Base-by-base conservation (phyloP, 1,140 invertebrate genomes). In the Melanaphis sacchari region DNA sequence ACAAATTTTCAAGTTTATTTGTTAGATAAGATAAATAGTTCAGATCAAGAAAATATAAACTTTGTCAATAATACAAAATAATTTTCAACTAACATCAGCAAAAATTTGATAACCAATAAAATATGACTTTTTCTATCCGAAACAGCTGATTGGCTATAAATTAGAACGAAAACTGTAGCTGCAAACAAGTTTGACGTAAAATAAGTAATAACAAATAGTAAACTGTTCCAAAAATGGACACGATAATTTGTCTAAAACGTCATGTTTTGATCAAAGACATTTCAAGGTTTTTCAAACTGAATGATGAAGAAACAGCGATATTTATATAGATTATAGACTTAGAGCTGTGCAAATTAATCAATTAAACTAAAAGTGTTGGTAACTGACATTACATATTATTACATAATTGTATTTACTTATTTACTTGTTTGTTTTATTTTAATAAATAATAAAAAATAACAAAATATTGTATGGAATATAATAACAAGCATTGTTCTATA, bases 201-300 rank as follows among this genome's bases (percentile, higher is more conserved):
- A 36, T n/a, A n/a, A 76, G 31, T 76, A n/a, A 76, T n/a, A 76
- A 76, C 59, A 76, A 76, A 76, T 76, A 76, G 59, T 76, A 76
- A 76, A n/a, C 59, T 15, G n/a, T 76, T 76, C 31, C 31, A 76
- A 76, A 76, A 76, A 76, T 6, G 59, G 59, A 76, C 59, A n/a
- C 59, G 5, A 36, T 76, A 76, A 76, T 76, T 76, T 76, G 4
- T 76, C 31, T 76, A 76, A 76, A 76, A n/a, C 24, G 31, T 76
- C 59, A 76, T 76, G n/a, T 76, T 76, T 76, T 5, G 59, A 66
- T 76, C n/a, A 18, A 15, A 76, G 31, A 76, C 15, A 76, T 76
- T 76, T 76, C 59, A 76, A 76, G 31, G 59, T 0, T n/a, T 76
- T 76, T 76, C 15, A 18, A n/a, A 66, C 59, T n/a, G n/a, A 76